Evolutionary conservation across 2,113 vertebrate species (phyloP), one percentile per base, ranked within the genome.

Genomic region (Recurvirostra avosetta): DNA sequence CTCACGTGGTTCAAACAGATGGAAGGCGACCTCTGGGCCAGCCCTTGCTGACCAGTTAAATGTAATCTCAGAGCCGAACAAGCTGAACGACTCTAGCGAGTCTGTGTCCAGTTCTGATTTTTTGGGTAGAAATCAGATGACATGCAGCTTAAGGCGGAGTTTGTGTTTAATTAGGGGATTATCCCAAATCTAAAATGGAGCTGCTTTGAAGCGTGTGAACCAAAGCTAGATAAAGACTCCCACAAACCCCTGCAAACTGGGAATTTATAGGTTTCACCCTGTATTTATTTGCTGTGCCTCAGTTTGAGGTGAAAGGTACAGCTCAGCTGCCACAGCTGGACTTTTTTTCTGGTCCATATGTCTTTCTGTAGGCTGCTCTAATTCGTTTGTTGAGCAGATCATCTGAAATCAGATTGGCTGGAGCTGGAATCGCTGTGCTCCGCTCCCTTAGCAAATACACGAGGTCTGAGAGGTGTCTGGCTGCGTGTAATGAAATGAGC

Each of bases 161-260:
- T 97, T 79, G 74, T 95, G 74, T 96, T 96, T 96, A 97, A 96
- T 97, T 88, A 96, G 95, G 66, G 94, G 95, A 95, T 97, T 97
- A 96, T 96, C 93, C 91, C 87, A 75, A 96, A 96, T 90, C 91
- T 96, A 94, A 95, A 97, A 96, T 76, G 87, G 93, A 96, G 91
- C 91, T 0, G 4, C 95, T 97, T 81, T 86, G 95, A 95, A 97
- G 95, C 38, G 50, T 97, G 92, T 97, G 94, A 97, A 96, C 86
- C 86, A 41, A 66, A 92, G 91, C 55, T 36, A 50, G 84, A 95
- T 83, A 94, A 92, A 87, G 78, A 40, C 89, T 96, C 94, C 92
- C 89, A 90, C 91, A 89, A 94, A 83, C 55, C 87, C 62, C 67
- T 74, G 75, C 74, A 94, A 86, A 12, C 58, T 90, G 91, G 70